Percentiles rank a stretch among this genome's conserved stretches.
Conservation (phyloP, 2,888 invertebrate genomes). For the Temnothorax unifasciatus region DNA sequence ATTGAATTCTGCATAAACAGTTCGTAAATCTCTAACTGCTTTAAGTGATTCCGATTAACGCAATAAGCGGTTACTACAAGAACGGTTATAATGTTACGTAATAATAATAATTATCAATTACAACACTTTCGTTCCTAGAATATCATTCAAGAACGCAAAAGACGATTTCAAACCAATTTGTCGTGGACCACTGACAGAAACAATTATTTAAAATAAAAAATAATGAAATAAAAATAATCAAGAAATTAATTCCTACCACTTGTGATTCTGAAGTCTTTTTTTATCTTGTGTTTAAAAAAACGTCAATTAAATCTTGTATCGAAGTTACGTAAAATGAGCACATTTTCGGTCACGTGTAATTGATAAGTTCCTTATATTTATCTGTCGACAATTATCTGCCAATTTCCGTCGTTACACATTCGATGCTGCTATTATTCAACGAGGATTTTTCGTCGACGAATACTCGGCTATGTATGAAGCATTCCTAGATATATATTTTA, state of each 20-base stretch:
- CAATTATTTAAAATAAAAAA: not conserved
- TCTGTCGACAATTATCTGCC: not conserved
- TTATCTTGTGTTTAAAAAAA: conserved; percentile 3
- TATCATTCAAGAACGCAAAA: not conserved
- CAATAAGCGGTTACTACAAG: conserved; percentile 2
- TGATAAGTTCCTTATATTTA: not conserved
- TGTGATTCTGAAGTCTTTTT: not conserved
- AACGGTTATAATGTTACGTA: conserved; percentile 11
- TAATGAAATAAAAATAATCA: not conserved
- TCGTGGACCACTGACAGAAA: not conserved
- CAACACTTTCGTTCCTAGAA: not conserved
- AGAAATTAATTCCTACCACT: not conserved
- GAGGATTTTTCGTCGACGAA: not conserved
- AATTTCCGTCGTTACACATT: conserved; percentile 7
- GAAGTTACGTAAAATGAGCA: not conserved
- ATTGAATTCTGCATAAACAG: not conserved
- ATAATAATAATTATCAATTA: not conserved
- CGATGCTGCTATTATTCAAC: not conserved
- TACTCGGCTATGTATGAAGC: not conserved
- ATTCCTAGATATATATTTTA: not conserved
- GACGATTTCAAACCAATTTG: not conserved
- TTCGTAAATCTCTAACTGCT: not conserved
- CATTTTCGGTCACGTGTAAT: not conserved
- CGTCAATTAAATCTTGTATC: not conserved
- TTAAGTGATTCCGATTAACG: not conserved